Evolutionary conservation across 1,140 invertebrate genomes (phyloP).

Genomic region (Diachasmimorpha longicaudata): DNA sequence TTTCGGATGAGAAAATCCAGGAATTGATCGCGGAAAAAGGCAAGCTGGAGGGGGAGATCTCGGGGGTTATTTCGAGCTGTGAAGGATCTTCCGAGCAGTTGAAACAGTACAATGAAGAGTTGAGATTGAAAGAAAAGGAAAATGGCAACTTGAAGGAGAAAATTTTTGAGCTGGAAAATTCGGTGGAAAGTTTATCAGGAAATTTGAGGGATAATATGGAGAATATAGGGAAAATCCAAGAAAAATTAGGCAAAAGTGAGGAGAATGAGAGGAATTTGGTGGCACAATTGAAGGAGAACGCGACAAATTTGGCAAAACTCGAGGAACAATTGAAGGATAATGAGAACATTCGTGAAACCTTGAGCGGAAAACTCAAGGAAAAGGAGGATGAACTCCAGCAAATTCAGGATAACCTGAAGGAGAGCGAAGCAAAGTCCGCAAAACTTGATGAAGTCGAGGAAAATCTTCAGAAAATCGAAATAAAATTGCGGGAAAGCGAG

Average conservation of each 20-base stretch:
- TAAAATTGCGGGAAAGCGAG: background rate
- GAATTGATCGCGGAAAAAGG: slow-evolving; percentile 54
- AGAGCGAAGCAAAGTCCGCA: background rate
- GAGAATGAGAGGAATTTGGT: background rate
- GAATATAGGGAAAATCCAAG: background rate
- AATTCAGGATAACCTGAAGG: background rate
- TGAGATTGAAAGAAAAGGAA: slow-evolving; percentile 29
- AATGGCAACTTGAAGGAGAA: slow-evolving; percentile 44
- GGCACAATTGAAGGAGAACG: background rate
- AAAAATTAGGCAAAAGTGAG: background rate
- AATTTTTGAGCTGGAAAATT: slow-evolving; percentile 58
- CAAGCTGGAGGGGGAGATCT: slow-evolving; percentile 59
- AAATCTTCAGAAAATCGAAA: background rate
- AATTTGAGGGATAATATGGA: slow-evolving; percentile 37
- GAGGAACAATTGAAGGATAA: background rate
- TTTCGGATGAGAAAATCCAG: slow-evolving; percentile 53
- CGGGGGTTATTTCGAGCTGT: slow-evolving; percentile 52
- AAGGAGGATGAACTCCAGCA: background rate
- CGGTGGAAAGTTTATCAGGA: slow-evolving; percentile 46
- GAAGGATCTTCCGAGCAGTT: slow-evolving; percentile 61
- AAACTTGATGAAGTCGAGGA: background rate
- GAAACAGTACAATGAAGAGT: slow-evolving; percentile 61
- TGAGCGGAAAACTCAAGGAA: background rate
- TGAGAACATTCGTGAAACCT: background rate
- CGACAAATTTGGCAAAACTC: background rate